Evolutionary conservation across 2,797 vertebrate species (phyloP), one percentile per base, ranked within the genome.

Genomic region (Galaxias olidus): DNA sequence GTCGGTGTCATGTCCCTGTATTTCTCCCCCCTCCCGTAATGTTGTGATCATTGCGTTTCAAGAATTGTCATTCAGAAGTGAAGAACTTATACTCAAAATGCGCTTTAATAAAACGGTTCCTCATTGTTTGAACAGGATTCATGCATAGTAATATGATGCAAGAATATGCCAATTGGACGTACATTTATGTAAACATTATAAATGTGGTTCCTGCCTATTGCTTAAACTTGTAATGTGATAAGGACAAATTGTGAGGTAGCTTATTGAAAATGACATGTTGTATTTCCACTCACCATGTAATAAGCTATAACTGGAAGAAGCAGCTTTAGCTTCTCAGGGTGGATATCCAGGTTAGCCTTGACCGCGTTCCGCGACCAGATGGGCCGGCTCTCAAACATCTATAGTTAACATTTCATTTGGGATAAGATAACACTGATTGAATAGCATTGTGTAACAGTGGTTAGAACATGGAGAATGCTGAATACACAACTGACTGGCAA

Each of bases 331-430:
- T 99, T 99, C 63, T 98, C 97, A 0, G 96, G 97, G 51, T 98
- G 98, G 69, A 98, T 53, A 0, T 93, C 93, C 70, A 98, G 72
- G 59, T 95, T 96, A 85, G 95, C 95, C 84, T 95, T 99, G 73
- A 99, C 92, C 0, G 94, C 97, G 0, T 96, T 99, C 41, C 94
- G 89, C 7, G 96, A 99, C 98, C 98, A 99, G 85, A 99, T 79
- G 66, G 95, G 95, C 1, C 96, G 94, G 49, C 86, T 83, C 68
- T 93, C 92, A 70, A 98, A 98, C 75, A 98, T 93, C 96, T 99
- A 78, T 15, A 52, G 19, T 72, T 66, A 69, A 66, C 5, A 8
- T 75, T 71, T 71, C 61, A 61, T 19, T 82, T 59, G 12, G 77
- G 76, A 72, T 81, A 73, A 86, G 84, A 85, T 74, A 64, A 73